Percentiles rank a stretch among this genome's conserved stretches.
These are phyloP conservation scores for Azemiops feae DNA, from an alignment of 2,113 vertebrate species.

Conservation along the genomic window DNA sequence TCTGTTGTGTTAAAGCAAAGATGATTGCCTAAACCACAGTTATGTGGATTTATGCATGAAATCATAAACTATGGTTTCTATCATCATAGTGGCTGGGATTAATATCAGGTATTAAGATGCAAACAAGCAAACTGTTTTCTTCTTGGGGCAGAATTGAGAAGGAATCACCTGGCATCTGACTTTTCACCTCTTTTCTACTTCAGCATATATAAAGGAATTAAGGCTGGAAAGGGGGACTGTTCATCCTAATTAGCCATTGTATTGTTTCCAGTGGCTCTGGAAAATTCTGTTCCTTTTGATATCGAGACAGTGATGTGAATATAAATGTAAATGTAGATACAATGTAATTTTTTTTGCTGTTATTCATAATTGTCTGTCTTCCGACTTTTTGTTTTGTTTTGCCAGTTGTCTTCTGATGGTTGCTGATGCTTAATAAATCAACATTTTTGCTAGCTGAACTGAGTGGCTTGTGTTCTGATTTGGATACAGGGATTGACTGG, in stretches of 20 bases:
- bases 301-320: not conserved
- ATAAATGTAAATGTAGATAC: not conserved
- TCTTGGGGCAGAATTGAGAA: not conserved
- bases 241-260: not conserved
- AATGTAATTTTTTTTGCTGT: not conserved
- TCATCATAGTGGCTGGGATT: not conserved
- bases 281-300: not conserved
- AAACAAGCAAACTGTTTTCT: not conserved
- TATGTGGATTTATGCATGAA: not conserved
- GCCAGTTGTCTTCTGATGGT: too few species aligned
- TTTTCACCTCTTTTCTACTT: not conserved
- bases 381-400: too few species aligned
- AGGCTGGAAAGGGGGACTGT: not conserved
- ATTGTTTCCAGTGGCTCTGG: not conserved
- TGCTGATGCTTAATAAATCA: not conserved
- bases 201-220: not conserved
- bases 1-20: not conserved
- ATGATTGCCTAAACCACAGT: not conserved
- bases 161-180: not conserved
- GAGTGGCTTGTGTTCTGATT: not conserved
- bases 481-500: not conserved
- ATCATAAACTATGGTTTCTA: not conserved
- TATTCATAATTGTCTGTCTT: not conserved
- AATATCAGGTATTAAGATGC: not conserved
- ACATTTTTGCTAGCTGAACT: not conserved